A percentile compares a stretch with the other conserved stretches of the same genome.
phyloP scores from a whole-genome alignment of 2,113 vertebrate species.

The Isurus oxyrinchus region DNA sequence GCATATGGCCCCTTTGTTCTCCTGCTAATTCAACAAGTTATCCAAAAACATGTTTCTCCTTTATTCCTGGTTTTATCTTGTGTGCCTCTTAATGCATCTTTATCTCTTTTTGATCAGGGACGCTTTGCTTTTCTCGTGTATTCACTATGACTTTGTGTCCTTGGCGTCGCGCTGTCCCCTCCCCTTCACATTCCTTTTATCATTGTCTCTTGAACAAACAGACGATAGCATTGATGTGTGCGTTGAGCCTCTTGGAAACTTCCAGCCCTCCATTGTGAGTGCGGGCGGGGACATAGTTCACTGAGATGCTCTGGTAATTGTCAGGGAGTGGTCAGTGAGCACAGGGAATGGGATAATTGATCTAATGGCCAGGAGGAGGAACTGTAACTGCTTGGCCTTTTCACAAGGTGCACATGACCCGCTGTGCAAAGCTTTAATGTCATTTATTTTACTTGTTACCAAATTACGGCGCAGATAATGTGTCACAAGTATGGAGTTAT shows the following conservation, averaged over 20 bases:
- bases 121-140: background rate
- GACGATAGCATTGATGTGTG: constrained; percentile 19
- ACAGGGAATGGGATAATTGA: constrained; percentile 34
- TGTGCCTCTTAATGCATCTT: background rate
- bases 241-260: background rate
- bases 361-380: constrained; percentile 10
- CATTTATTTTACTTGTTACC: background rate
- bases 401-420: background rate
- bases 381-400: background rate
- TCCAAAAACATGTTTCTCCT: background rate
- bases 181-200: constrained; percentile 9
- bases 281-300: background rate
- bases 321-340: constrained; percentile 1
- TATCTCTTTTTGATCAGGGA: background rate
- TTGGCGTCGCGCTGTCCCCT: background rate
- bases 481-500: background rate
- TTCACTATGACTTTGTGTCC: background rate
- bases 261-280: background rate
- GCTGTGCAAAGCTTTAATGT: background rate
- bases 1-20: background rate
- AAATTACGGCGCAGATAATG: background rate
- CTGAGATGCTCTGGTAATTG: background rate
- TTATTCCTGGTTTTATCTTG: background rate
- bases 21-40: background rate
- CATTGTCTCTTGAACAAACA: background rate